Conservation (phyloP, 2,888 invertebrate genomes). For the Falcaria lacertinaria region DNA sequence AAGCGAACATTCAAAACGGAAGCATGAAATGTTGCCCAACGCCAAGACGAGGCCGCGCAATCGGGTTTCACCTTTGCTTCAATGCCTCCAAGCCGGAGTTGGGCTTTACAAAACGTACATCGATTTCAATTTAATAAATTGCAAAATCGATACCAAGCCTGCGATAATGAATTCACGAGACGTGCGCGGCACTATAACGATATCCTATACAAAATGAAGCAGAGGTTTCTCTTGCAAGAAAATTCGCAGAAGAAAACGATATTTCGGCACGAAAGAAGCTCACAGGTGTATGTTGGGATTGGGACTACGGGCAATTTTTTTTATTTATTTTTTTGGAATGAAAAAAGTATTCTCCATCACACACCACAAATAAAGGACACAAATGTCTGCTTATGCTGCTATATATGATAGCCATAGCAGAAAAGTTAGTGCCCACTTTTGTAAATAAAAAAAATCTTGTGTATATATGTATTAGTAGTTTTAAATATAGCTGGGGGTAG, state of each 20-base stretch:
- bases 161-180: conserved; percentile 19
- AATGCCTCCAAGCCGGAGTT: conserved; percentile 30
- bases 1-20: conserved; percentile 47
- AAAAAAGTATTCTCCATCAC: too few species aligned
- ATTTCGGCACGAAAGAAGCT: conserved; percentile 15
- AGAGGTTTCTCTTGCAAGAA: conserved; percentile 8
- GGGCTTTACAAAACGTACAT: conserved; percentile 26
- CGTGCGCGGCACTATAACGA: conserved; percentile 4
- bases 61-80: conserved; percentile 63
- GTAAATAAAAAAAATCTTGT: too few species aligned
- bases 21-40: conserved; percentile 63
- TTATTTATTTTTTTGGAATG: too few species aligned
- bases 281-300: conserved; percentile 21
- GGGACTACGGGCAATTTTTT: too few species aligned
- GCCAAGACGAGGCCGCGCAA: conserved; percentile 55
- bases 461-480: too few species aligned
- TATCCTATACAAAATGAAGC: conserved; percentile 10
- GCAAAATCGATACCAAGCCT: conserved; percentile 25
- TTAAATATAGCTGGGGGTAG: conserved; percentile 14
- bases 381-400: too few species aligned
- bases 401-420: too few species aligned
- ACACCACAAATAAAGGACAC: too few species aligned
- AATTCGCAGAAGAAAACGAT: too few species aligned
- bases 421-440: too few species aligned
- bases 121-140: conserved; percentile 32